These are phyloP conservation scores for Leptopilina myrica DNA, from an alignment of 2,888 invertebrate species.

Conservation along the genomic window DNA sequence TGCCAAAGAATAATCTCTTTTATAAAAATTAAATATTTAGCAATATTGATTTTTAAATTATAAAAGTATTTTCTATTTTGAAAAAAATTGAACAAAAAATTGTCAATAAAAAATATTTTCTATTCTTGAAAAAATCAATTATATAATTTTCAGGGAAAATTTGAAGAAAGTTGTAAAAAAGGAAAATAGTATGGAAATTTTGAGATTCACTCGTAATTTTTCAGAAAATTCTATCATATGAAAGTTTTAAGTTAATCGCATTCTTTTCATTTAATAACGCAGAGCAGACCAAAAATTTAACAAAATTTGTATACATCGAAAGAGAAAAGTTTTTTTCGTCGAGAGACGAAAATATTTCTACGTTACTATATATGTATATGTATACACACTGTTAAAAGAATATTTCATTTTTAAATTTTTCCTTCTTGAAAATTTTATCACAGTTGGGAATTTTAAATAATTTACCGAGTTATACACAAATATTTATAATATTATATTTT, in stretches of 20 bases:
- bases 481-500: too few relatives aligned
- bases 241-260: slow-evolving; percentile 13
- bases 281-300: slow-evolving; percentile 7
- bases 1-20: not conserved
- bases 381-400: slow-evolving; percentile 5
- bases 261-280: not conserved
- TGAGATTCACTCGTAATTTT: slow-evolving; percentile 8
- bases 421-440: not conserved
- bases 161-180: not conserved
- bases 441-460: slow-evolving; percentile 9
- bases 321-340: not conserved
- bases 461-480: not conserved
- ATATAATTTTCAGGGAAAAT: not conserved
- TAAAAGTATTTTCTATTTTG: not conserved
- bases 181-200: not conserved
- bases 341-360: not conserved
- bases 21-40: too few relatives aligned
- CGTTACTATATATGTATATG: not conserved
- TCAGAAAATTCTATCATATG: not conserved
- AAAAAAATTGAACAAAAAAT: too few relatives aligned
- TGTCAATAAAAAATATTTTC: not conserved
- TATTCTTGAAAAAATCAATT: not conserved
- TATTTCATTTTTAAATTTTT: slow-evolving; percentile 16
- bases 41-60: too few relatives aligned
- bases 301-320: slow-evolving; percentile 3